These are phyloP conservation scores for Nanorana parkeri DNA, from an alignment of 2,113 vertebrate genomes.

Conservation along the genomic window DNA sequence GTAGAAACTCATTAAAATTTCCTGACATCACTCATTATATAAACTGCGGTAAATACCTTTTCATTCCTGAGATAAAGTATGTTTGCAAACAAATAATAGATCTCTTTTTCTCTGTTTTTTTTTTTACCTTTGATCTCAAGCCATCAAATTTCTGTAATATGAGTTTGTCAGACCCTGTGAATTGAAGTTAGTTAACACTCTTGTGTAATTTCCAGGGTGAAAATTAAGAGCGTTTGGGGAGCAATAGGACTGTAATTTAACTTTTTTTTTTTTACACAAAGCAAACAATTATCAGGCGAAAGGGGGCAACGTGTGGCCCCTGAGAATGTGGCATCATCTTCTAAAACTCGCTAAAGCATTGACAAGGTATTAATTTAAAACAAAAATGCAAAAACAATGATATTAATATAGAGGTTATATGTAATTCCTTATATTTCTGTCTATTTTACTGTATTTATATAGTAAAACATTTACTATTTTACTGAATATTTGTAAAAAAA, in stretches of 20 bases:
- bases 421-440: neutral
- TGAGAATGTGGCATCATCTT: conserved; percentile 77
- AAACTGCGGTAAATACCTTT: conserved; percentile 75
- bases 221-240: conserved; percentile 89
- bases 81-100: conserved; percentile 80
- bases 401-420: conserved; percentile 75
- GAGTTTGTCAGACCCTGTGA: conserved; percentile 84
- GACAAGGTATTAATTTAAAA: conserved; percentile 94
- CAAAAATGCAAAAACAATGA: conserved; percentile 64
- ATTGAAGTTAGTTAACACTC: conserved; percentile 94
- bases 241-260: conserved; percentile 72
- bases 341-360: conserved; percentile 85
- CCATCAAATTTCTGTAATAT: conserved; percentile 81
- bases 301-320: conserved; percentile 78
- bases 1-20: conserved; percentile 79
- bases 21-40: conserved; percentile 73
- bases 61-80: conserved; percentile 64
- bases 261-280: conserved; percentile 80
- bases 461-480: neutral
- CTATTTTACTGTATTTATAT: neutral
- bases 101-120: conserved; percentile 80
- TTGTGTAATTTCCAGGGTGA: conserved; percentile 84
- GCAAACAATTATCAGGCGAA: conserved; percentile 90
- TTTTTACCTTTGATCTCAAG: conserved; percentile 84
- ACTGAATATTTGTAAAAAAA: neutral